Conservation (phyloP, 2,113 vertebrate species). For the Ochotona princeps region DNA sequence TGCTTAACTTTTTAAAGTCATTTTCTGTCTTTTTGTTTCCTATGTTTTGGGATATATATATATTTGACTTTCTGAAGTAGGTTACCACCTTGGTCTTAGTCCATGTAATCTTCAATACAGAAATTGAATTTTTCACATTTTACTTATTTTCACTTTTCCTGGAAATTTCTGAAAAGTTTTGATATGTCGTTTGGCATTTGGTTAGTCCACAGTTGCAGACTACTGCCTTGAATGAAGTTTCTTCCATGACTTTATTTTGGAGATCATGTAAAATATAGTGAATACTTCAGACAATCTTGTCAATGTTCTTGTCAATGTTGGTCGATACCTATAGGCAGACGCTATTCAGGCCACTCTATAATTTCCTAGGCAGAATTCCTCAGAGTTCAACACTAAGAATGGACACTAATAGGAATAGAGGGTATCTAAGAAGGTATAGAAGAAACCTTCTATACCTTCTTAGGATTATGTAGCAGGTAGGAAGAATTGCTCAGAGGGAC, state of each 20-base stretch:
- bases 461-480: background rate
- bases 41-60: background rate
- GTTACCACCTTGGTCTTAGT: background rate
- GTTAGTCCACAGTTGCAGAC: background rate
- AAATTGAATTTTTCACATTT: conserved; percentile 12
- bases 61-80: background rate
- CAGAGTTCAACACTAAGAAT: background rate
- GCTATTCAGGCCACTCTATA: background rate
- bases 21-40: background rate
- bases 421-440: too few relatives aligned
- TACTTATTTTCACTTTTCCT: conserved; percentile 16
- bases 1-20: background rate
- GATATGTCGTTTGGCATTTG: background rate
- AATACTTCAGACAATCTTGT: background rate
- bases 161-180: conserved; percentile 31
- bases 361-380: background rate
- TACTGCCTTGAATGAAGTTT: background rate
- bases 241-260: background rate
- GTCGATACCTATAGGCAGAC: background rate
- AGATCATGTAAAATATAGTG: background rate
- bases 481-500: background rate
- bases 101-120: background rate
- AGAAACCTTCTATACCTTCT: background rate
- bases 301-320: background rate
- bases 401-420: background rate